Evolutionary conservation across 2,797 vertebrate genomes (phyloP), one percentile per base, ranked within the genome.

Genomic region (Schizopygopsis malacanthus): DNA sequence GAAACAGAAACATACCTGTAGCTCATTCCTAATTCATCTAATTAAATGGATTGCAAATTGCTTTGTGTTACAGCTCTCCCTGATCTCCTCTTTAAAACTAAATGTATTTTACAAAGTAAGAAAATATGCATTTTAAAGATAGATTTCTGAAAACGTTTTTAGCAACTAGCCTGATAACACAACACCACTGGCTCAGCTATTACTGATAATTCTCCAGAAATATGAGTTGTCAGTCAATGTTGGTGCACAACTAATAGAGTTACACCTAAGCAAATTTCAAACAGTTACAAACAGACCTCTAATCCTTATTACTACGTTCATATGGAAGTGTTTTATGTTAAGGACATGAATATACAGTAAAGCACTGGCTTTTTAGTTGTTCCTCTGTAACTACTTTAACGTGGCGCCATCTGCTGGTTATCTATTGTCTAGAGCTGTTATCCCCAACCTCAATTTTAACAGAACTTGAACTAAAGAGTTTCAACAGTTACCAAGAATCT

Each of bases 391-490:
- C 20, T 71, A 45, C 28, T 78, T 76, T 10, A 71, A 69, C 18
- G 54, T 67, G 70, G 56, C 86, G 79, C 89, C 89, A 83, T 87
- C 89, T 90, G 71, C 83, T 88, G 87, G 82, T 20, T 69, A 43
- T 43, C 15, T 20, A 13, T 11, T 2, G 9, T 25, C 15, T 54
- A 54, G 33, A 54, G 45, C 20, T 4, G 18, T 69, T 1, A 63
- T 41, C 20, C n/a, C 11, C 69, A 52, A 22, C 20, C 43, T 28
- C 72, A 50, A 18, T 33, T 18, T 67, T 12, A n/a, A n/a, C 47
- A 54, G 11, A 39, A 22, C n/a, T 3, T 16, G 2, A 79, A 43
- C 11, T 25, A 9, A 20, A 41, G 54, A 11, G 33, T 73, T 73
- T 73, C 15, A 73, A n/a, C 39, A 12, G 20, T 43, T 71, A 20